Evolutionary conservation across 2,888 invertebrate species (phyloP).

Genomic region (Harpalus rufipes): DNA sequence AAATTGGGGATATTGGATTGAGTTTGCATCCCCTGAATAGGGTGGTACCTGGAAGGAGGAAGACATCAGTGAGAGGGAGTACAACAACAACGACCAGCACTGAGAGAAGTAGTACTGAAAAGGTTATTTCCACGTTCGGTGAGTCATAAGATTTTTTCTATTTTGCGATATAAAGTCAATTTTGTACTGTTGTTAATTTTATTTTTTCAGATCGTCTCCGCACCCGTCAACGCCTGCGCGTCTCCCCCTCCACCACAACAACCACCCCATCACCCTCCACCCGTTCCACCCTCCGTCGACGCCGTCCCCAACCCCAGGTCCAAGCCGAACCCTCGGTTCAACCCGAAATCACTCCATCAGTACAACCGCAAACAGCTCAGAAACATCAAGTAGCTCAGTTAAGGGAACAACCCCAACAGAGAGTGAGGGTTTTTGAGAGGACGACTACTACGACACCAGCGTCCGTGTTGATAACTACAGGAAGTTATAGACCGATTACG

Average conservation of each 20-base stretch:
- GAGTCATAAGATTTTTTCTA: background rate
- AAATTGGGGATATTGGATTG: conserved; percentile 71
- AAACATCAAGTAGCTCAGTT: background rate
- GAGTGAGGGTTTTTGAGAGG: background rate
- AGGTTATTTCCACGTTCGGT: conserved; percentile 10
- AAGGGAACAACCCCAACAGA: background rate
- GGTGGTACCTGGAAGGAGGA: conserved; percentile 69
- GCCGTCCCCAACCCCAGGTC: conserved; percentile 47
- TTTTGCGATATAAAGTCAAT: too few relatives aligned
- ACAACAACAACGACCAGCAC: conserved; percentile 18
- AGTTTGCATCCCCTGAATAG: conserved; percentile 73
- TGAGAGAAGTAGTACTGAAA: conserved; percentile 22
- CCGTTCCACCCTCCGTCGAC: conserved; percentile 11
- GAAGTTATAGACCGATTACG: conserved; percentile 54
- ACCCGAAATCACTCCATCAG: background rate
- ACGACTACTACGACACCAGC: background rate
- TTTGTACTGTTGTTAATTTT: too few relatives aligned
- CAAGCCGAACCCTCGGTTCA: background rate
- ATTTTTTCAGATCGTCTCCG: conserved; percentile 52
- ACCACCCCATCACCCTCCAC: background rate
- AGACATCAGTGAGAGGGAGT: background rate
- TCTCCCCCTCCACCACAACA: conserved; percentile 25
- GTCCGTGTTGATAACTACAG: conserved; percentile 48
- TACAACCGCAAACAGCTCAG: background rate
- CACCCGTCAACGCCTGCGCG: conserved; percentile 33